Conservation (phyloP, 2,888 invertebrate species). For the Platerodrilus igneus region DNA sequence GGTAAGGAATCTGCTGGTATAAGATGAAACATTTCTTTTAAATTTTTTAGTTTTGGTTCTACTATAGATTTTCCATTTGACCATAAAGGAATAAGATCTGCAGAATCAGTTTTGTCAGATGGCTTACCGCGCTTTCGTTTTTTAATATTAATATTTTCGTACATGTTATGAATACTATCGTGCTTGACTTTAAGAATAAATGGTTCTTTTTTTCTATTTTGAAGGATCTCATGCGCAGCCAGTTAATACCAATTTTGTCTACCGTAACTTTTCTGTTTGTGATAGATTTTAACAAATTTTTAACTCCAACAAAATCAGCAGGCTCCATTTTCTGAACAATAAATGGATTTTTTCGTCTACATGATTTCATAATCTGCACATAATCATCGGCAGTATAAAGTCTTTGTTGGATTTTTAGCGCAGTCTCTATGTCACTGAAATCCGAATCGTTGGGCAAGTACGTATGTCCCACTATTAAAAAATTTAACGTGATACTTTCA, state of each 20-base stretch:
- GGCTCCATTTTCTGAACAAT: background rate
- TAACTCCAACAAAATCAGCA: background rate
- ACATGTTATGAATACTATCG: background rate
- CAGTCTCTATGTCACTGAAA: conserved; percentile 8
- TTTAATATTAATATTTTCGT: conserved; percentile 1
- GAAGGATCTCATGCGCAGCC: conserved; percentile 2
- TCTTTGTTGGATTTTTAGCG: conserved; percentile 3
- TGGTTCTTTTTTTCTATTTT: conserved; percentile 7
- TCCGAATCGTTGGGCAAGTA: conserved; percentile 5
- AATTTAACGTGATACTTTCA: background rate
- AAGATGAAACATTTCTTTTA: conserved; percentile 8
- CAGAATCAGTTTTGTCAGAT: background rate
- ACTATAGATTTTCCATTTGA: conserved; percentile 4
- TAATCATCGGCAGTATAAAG: background rate
- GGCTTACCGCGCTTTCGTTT: background rate
- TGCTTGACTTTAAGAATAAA: conserved; percentile 3
- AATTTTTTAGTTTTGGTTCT: conserved; percentile 5
- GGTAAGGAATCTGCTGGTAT: too few species aligned
- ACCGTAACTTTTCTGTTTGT: conserved; percentile 2
- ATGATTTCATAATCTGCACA: background rate
- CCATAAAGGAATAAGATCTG: conserved; percentile 1
- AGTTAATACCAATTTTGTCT: conserved; percentile 1
- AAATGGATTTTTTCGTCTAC: conserved; percentile 2
- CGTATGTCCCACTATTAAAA: conserved; percentile 3
- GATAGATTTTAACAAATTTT: background rate